A percentile compares a stretch with the other conserved stretches of the same genome.
These are phyloP conservation scores for Leucopsar rothschildi DNA, from an alignment of 2,113 vertebrate species.

Conservation along the genomic window DNA sequence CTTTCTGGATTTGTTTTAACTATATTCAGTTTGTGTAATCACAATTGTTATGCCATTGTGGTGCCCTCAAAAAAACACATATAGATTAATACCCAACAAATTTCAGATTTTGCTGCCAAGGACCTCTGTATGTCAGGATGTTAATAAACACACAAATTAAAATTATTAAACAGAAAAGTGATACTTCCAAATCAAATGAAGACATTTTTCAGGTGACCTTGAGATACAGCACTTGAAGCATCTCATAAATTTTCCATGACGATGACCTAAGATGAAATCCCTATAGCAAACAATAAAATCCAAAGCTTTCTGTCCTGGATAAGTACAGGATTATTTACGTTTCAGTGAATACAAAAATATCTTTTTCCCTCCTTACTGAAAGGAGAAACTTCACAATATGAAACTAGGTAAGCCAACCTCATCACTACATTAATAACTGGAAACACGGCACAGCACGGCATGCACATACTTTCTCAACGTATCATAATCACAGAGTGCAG, in stretches of 20 bases:
- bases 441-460: neutral
- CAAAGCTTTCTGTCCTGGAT: neutral
- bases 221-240: constrained; percentile 35
- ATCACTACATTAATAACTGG: neutral
- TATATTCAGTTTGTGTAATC: constrained; percentile 1
- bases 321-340: constrained; percentile 9
- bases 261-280: constrained; percentile 14
- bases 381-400: neutral
- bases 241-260: constrained; percentile 36
- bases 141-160: constrained; percentile 60
- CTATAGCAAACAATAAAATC: neutral
- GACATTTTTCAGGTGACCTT: constrained; percentile 48
- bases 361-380: neutral
- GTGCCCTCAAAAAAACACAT: neutral
- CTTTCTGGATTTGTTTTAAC: neutral
- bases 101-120: neutral
- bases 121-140: neutral
- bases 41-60: neutral
- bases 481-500: neutral
- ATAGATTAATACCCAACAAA: neutral
- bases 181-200: constrained; percentile 24
- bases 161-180: constrained; percentile 4
- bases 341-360: constrained; percentile 22
- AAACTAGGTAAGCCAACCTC: neutral
- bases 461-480: neutral